A percentile compares a stretch with the other conserved stretches of the same genome.
Conservation (phyloP, 2,113 vertebrate genomes). For the Nettapus auritus region DNA sequence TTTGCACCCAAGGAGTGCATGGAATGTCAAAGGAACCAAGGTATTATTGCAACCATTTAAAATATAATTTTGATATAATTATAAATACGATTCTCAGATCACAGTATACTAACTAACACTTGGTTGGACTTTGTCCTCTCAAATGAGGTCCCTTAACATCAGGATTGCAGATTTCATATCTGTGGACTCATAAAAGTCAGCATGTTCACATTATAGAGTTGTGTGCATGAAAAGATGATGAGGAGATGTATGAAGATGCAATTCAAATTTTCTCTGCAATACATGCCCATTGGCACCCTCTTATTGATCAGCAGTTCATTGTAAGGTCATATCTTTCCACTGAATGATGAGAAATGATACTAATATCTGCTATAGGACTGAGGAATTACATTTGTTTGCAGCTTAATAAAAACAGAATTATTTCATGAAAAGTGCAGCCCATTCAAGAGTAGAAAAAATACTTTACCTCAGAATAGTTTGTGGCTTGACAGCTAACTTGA, state of each 20-base stretch:
- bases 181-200: accelerated
- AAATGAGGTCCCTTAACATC: background rate
- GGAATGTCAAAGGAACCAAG: background rate
- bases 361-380: background rate
- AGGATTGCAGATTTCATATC: background rate
- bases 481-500: background rate
- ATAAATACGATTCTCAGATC: background rate
- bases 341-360: background rate
- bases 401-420: background rate
- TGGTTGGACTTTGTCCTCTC: background rate
- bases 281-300: background rate
- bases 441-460: background rate
- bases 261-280: background rate
- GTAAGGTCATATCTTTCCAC: background rate
- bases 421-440: background rate
- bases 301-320: background rate
- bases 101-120: background rate
- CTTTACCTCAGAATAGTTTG: background rate
- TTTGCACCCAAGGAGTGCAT: too few species aligned
- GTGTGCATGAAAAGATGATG: background rate
- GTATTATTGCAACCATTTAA: background rate
- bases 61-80: background rate
- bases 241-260: background rate
- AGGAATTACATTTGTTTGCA: background rate
- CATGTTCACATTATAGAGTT: background rate